phyloP scores from a whole-genome alignment of 2,113 vertebrate species.

The Forbesichthys papilliferus region DNA sequence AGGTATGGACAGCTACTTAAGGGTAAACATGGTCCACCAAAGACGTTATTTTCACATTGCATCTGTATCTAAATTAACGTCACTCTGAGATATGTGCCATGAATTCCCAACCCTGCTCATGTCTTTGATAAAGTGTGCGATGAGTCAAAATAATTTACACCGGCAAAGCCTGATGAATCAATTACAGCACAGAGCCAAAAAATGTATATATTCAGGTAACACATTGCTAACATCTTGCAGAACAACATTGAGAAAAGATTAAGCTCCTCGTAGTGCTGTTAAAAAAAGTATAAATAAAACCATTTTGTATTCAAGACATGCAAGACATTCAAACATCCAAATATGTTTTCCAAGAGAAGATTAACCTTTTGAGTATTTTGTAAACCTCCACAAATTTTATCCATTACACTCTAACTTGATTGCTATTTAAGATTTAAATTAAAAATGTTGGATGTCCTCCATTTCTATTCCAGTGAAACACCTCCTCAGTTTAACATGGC shows the following conservation, averaged over 20 bases:
- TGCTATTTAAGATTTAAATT: slow-evolving; percentile 22
- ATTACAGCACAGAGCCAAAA: too few relatives aligned
- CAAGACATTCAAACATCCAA: slow-evolving; percentile 17
- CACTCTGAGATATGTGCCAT: slow-evolving; percentile 17
- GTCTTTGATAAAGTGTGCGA: too few relatives aligned
- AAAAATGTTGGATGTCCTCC: slow-evolving; percentile 25
- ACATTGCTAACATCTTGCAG: not conserved
- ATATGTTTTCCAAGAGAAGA: slow-evolving; percentile 28
- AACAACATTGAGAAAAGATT: slow-evolving; percentile 27
- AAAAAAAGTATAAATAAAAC: too few relatives aligned
- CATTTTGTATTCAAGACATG: not conserved
- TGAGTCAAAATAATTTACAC: too few relatives aligned
- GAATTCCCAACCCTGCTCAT: too few relatives aligned
- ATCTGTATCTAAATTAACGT: slow-evolving; percentile 29
- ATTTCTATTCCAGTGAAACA: slow-evolving; percentile 11
- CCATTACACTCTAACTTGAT: slow-evolving; percentile 21
- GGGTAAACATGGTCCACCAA: not conserved
- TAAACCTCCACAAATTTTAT: slow-evolving; percentile 14
- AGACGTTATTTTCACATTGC: slow-evolving; percentile 30
- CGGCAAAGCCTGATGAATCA: too few relatives aligned
- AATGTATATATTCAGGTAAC: too few relatives aligned
- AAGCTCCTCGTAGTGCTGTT: too few relatives aligned
- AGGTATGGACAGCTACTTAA: too few relatives aligned
- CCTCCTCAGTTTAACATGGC: not conserved
- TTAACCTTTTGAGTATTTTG: slow-evolving; percentile 27